Conservation (phyloP, 1,140 invertebrate species). For the Aphelenchoides besseyi region DNA sequence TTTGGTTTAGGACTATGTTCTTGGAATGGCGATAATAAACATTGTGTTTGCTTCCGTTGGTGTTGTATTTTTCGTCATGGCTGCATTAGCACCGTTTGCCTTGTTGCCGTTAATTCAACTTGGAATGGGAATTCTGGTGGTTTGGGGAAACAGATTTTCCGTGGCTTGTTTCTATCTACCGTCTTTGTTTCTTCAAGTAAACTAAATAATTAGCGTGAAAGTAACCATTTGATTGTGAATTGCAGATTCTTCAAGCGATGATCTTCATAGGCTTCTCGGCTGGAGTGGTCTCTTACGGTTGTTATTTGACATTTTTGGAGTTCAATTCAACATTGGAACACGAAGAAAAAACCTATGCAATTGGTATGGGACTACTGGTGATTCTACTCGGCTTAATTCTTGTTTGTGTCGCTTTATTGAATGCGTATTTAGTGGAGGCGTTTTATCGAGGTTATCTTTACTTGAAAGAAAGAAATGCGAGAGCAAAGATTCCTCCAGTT, state of each 20-base stretch:
- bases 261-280: neutral
- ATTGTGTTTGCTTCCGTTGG: neutral
- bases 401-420: neutral
- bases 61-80: neutral
- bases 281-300: neutral
- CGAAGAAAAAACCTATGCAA: neutral
- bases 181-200: neutral
- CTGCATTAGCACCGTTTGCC: neutral
- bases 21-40: neutral
- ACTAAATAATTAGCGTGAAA: neutral
- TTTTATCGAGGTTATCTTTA: neutral
- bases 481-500: neutral
- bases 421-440: neutral
- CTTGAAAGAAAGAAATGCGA: neutral
- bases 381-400: neutral
- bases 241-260: neutral
- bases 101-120: neutral
- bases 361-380: neutral
- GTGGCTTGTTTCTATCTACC: slow-evolving; percentile 4
- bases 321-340: neutral
- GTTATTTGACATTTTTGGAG: neutral
- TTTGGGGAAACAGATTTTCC: slow-evolving; percentile 6
- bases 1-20: neutral
- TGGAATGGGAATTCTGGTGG: neutral
- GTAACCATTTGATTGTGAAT: neutral